Evolutionary conservation across 2,888 invertebrate genomes (phyloP).

Genomic region (Pedicia rivosa): DNA sequence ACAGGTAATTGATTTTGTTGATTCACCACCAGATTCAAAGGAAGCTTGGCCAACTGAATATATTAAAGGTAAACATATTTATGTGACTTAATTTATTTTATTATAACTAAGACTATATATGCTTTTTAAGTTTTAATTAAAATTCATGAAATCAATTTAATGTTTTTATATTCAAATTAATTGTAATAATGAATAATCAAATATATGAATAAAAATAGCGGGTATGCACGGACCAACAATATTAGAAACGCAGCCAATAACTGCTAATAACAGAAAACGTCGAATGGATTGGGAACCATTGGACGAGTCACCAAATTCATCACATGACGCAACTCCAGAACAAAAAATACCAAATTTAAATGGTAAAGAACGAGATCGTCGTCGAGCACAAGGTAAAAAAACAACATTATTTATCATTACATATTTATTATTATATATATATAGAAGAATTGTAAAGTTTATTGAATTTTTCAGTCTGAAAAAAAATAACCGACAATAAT

Average conservation of each 20-base stretch:
- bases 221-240: slow-evolving; percentile 6
- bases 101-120: background rate
- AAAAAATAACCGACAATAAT: too few species aligned
- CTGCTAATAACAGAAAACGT: slow-evolving; percentile 25
- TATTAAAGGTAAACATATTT: slow-evolving; percentile 12
- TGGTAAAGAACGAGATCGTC: slow-evolving; percentile 1
- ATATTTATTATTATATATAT: too few species aligned
- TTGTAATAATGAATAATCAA: background rate
- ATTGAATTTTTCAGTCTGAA: too few species aligned
- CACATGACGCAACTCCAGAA: slow-evolving; percentile 7
- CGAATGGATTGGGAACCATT: slow-evolving; percentile 33
- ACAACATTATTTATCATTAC: too few species aligned
- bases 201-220: background rate
- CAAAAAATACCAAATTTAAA: slow-evolving; percentile 11
- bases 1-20: slow-evolving; percentile 30
- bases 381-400: slow-evolving; percentile 7
- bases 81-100: background rate
- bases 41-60: slow-evolving; percentile 30
- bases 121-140: background rate
- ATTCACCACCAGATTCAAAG: slow-evolving; percentile 31
- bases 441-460: too few species aligned
- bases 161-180: background rate
- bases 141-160: background rate
- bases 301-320: slow-evolving; percentile 22
- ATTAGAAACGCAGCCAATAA: background rate